A percentile compares a stretch with the other conserved stretches of the same genome.
These are phyloP conservation scores for Rhamnusium bicolor DNA, from an alignment of 2,888 invertebrate species.

Conservation along the genomic window DNA sequence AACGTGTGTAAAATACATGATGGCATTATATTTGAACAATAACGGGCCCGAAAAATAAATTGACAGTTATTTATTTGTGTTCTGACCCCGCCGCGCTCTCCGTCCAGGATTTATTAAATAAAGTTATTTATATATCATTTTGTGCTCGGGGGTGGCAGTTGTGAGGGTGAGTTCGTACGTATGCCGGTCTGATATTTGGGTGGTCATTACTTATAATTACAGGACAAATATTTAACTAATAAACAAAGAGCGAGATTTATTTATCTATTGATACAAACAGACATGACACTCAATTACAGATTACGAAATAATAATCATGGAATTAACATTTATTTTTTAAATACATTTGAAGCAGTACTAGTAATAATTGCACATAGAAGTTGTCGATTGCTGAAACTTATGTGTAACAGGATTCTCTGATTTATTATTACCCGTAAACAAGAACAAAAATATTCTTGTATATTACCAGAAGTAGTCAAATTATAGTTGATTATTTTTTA, in stretches of 20 bases:
- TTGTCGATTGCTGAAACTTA: too few species aligned
- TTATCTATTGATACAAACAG: not conserved
- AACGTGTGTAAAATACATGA: conserved; percentile 59
- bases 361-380: too few species aligned
- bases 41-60: conserved; percentile 53
- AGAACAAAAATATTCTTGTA: too few species aligned
- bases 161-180: conserved; percentile 8
- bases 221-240: conserved; percentile 13
- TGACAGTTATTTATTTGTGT: conserved; percentile 58
- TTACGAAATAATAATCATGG: not conserved
- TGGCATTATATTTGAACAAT: conserved; percentile 56
- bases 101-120: conserved; percentile 45
- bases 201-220: conserved; percentile 20
- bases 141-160: not conserved
- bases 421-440: too few species aligned
- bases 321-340: too few species aligned
- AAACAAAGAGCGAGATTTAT: not conserved
- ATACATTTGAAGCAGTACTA: too few species aligned
- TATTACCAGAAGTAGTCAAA: too few species aligned
- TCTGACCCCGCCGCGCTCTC: conserved; percentile 33
- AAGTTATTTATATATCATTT: conserved; percentile 44
- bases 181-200: not conserved
- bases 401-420: too few species aligned
- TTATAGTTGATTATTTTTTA: too few species aligned
- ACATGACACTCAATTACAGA: not conserved